These are phyloP conservation scores for Polyommatus icarus DNA, from an alignment of 2,888 invertebrate genomes.

Conservation along the genomic window DNA sequence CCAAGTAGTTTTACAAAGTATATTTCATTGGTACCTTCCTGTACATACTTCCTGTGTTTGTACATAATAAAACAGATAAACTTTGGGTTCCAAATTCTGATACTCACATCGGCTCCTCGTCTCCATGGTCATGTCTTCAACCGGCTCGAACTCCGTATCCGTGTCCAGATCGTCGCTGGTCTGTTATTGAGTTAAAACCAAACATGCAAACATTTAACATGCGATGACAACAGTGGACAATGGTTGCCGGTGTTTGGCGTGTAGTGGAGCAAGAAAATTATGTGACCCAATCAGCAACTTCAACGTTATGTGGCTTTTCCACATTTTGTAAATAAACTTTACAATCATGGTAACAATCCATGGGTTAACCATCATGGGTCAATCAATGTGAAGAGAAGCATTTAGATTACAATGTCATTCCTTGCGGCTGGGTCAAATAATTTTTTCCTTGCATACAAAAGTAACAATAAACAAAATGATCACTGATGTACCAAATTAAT, in stretches of 20 bases:
- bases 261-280: neutral
- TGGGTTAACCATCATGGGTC: neutral
- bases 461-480: neutral
- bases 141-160: slow-evolving; percentile 85
- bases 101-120: slow-evolving; percentile 84
- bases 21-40: neutral
- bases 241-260: slow-evolving; percentile 22
- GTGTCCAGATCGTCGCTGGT: slow-evolving; percentile 85
- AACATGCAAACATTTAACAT: slow-evolving; percentile 37
- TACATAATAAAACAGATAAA: neutral
- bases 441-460: neutral
- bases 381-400: neutral
- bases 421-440: neutral
- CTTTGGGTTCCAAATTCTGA: slow-evolving; percentile 13
- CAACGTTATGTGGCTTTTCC: neutral
- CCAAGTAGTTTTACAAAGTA: neutral
- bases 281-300: neutral
- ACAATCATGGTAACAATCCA: no score
- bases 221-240: slow-evolving; percentile 35
- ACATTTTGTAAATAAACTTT: neutral
- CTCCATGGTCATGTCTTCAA: slow-evolving; percentile 85
- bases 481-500: slow-evolving; percentile 5
- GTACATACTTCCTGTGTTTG: neutral
- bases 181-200: slow-evolving; percentile 54
- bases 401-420: neutral